Conservation (phyloP, 2,113 vertebrate genomes). For the Climacteris rufus region DNA sequence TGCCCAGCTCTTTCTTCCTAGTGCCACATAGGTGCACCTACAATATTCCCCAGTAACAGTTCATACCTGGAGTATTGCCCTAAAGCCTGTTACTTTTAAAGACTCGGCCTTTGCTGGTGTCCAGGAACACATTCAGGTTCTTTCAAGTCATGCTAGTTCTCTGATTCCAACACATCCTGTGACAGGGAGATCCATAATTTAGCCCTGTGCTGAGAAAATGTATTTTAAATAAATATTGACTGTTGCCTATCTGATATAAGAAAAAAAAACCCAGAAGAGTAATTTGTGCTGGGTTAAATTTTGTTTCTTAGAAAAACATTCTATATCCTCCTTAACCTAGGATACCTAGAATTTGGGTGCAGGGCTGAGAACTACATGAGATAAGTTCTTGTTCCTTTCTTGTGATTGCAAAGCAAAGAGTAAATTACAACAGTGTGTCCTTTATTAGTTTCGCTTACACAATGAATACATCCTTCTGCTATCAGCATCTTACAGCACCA, state of each 20-base stretch:
- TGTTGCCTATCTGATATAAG: neutral
- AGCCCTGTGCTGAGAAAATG: neutral
- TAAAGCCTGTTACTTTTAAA: neutral
- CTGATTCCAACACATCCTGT: fast-evolving
- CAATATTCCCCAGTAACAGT: neutral
- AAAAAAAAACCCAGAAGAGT: neutral
- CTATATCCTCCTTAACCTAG: neutral
- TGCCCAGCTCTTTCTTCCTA: neutral
- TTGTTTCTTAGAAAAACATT: neutral
- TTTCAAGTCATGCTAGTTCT: neutral
- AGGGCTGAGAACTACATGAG: neutral
- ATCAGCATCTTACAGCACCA: neutral
- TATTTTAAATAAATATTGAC: neutral
- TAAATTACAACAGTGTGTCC: neutral
- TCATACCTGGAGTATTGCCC: neutral
- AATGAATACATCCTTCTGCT: neutral
- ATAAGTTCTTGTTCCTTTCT: neutral
- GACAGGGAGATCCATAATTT: neutral
- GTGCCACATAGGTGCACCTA: neutral
- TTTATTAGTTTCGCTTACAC: neutral
- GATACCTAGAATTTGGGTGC: neutral
- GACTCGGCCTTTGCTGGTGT: neutral
- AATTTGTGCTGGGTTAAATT: neutral
- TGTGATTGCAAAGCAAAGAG: neutral
- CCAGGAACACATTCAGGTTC: neutral